Evolutionary conservation across 2,888 invertebrate species (phyloP).

Genomic region (Graphium colonna): DNA sequence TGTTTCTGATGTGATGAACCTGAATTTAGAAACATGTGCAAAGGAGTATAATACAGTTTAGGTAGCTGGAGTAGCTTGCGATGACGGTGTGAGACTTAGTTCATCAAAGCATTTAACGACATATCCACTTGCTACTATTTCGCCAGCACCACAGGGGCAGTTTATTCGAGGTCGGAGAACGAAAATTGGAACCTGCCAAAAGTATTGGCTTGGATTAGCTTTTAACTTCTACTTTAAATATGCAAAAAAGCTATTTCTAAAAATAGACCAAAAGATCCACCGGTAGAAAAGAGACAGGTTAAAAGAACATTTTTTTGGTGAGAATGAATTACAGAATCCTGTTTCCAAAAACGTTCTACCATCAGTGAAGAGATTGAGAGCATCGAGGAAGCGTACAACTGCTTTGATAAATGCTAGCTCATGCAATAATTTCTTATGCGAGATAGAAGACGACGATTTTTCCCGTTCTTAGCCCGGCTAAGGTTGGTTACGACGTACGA

Average conservation of each 20-base stretch:
- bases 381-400: too few relatives aligned
- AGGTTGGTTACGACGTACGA: slow-evolving; percentile 28
- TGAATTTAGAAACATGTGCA: too few relatives aligned
- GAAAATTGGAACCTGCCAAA: slow-evolving; percentile 26
- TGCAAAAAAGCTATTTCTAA: slow-evolving; percentile 27
- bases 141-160: neutral
- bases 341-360: slow-evolving; percentile 30
- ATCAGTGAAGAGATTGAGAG: too few relatives aligned
- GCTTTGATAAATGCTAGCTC: too few relatives aligned
- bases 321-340: slow-evolving; percentile 27
- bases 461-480: slow-evolving; percentile 31
- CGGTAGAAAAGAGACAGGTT: slow-evolving; percentile 18
- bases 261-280: slow-evolving; percentile 28
- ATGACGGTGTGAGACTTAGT: too few relatives aligned
- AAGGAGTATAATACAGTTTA: too few relatives aligned
- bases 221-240: slow-evolving; percentile 32
- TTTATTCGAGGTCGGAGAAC: slow-evolving; percentile 27
- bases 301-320: slow-evolving; percentile 13
- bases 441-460: slow-evolving; percentile 18
- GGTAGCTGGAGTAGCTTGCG: too few relatives aligned
- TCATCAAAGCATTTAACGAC: neutral
- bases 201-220: slow-evolving; percentile 26
- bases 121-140: neutral
- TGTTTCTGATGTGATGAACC: too few relatives aligned
- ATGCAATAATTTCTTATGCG: too few relatives aligned